Conservation (phyloP, 1,140 invertebrate genomes). For the Drosophila persimilis region DNA sequence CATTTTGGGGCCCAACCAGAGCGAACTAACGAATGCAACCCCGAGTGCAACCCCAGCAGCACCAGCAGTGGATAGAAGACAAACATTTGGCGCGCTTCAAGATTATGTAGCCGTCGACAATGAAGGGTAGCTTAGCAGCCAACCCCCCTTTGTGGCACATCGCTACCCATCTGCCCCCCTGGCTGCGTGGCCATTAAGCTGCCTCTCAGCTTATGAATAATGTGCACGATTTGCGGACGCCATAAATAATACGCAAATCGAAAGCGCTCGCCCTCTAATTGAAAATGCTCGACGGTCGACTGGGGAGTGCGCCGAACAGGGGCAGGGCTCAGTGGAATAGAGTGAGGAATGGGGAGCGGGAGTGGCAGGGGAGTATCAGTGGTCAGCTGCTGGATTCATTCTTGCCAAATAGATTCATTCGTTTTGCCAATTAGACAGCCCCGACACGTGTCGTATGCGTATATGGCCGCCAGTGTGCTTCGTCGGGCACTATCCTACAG, state of each 20-base stretch:
- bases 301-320: slow-evolving; percentile 25
- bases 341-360: background rate
- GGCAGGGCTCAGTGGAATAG: background rate
- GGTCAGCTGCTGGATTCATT: slow-evolving; percentile 37
- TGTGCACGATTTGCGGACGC: slow-evolving; percentile 76
- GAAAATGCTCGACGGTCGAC: slow-evolving; percentile 64
- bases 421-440: slow-evolving; percentile 77
- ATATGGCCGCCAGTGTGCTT: slow-evolving; percentile 61
- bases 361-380: slow-evolving; percentile 2
- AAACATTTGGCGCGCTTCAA: slow-evolving; percentile 5
- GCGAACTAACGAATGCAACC: slow-evolving; percentile 2
- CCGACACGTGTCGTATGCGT: slow-evolving; percentile 79
- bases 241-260: slow-evolving; percentile 81
- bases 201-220: slow-evolving; percentile 75
- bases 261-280: slow-evolving; percentile 79
- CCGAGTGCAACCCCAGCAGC: background rate
- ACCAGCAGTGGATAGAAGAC: slow-evolving; percentile 6
- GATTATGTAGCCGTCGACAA: slow-evolving; percentile 37
- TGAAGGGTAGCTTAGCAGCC: slow-evolving; percentile 19
- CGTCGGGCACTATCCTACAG: slow-evolving; percentile 8
- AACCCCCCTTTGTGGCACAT: slow-evolving; percentile 8
- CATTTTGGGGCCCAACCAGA: slow-evolving; percentile 16
- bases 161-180: slow-evolving; percentile 7
- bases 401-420: slow-evolving; percentile 61
- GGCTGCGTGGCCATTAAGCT: slow-evolving; percentile 57